Evolutionary conservation across 2,888 invertebrate genomes (phyloP).

Genomic region (Drosophila pseudotakahashii): DNA sequence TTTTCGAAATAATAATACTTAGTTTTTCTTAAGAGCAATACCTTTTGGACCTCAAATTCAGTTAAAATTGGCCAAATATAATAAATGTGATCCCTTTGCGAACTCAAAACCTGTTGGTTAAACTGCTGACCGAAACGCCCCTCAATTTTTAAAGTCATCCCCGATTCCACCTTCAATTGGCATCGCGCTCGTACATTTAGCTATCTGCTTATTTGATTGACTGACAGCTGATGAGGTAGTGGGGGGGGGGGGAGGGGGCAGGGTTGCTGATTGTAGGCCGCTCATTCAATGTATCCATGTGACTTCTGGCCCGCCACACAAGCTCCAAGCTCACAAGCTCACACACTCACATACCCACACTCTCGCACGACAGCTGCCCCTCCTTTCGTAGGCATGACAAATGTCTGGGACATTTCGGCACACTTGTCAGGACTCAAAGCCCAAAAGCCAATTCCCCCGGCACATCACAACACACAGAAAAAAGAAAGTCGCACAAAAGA

Average conservation of each 20-base stretch:
- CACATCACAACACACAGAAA: conserved; percentile 20
- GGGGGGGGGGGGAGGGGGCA: no score
- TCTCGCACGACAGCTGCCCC: conserved; percentile 16
- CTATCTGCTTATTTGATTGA: conserved; percentile 62
- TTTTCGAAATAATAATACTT: neutral
- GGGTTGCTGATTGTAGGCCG: conserved; percentile 23
- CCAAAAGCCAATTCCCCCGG: conserved; percentile 47
- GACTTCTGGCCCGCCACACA: conserved; percentile 21
- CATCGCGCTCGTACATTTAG: conserved; percentile 1
- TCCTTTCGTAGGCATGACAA: conserved; percentile 56
- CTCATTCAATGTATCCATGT: conserved; percentile 42
- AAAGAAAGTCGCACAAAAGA: conserved; percentile 14
- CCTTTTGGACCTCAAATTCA: no score
- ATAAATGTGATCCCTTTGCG: no score
- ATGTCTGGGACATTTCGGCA: conserved; percentile 64
- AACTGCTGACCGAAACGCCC: conserved; percentile 4
- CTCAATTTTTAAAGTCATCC: conserved; percentile 2
- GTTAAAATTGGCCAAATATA: neutral
- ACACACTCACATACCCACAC: conserved; percentile 3
- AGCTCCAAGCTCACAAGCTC: neutral
- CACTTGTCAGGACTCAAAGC: conserved; percentile 48
- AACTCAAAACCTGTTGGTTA: conserved; percentile 17
- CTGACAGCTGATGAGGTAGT: conserved; percentile 30
- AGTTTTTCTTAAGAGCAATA: no score
- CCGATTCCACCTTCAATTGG: conserved; percentile 2